Evolutionary conservation across 2,113 vertebrate species (phyloP).

Genomic region (Choloepus hoffmanni): DNA sequence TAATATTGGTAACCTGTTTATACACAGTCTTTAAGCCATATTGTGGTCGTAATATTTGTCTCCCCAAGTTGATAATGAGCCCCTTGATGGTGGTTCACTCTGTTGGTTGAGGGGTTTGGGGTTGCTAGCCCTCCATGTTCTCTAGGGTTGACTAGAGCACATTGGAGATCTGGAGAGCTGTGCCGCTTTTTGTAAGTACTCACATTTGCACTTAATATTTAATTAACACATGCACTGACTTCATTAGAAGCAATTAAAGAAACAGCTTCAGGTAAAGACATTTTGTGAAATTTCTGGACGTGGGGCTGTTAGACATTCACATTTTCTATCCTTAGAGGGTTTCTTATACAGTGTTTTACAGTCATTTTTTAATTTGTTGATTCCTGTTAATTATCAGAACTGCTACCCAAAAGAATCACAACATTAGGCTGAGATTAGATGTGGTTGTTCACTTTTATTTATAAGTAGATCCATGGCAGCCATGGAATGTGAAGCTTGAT

Average conservation of each 20-base stretch:
- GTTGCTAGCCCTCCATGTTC: background rate
- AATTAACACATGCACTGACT: constrained; percentile 68
- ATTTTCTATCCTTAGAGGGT: constrained; percentile 54
- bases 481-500: background rate
- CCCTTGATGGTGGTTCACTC: background rate
- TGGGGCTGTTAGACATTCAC: background rate
- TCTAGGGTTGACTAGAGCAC: background rate
- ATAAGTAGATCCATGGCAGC: background rate
- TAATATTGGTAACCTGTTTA: background rate
- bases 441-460: constrained; percentile 52
- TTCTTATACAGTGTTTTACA: constrained; percentile 42
- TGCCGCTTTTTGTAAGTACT: constrained; percentile 8
- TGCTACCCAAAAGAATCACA: constrained; percentile 42
- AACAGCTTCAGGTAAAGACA: constrained; percentile 69
- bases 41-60: background rate
- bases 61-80: background rate
- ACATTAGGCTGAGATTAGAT: constrained; percentile 46
- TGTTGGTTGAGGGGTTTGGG: background rate
- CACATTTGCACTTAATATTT: constrained; percentile 72
- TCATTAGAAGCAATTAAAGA: constrained; percentile 78
- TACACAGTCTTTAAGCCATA: background rate
- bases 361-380: constrained; percentile 70
- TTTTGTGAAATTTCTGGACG: constrained; percentile 59
- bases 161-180: background rate
- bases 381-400: constrained; percentile 69